A percentile compares a stretch with the other conserved stretches of the same genome.
These are phyloP conservation scores for Shargacucullia verbasci DNA, from an alignment of 2,888 invertebrate species.

Conservation along the genomic window DNA sequence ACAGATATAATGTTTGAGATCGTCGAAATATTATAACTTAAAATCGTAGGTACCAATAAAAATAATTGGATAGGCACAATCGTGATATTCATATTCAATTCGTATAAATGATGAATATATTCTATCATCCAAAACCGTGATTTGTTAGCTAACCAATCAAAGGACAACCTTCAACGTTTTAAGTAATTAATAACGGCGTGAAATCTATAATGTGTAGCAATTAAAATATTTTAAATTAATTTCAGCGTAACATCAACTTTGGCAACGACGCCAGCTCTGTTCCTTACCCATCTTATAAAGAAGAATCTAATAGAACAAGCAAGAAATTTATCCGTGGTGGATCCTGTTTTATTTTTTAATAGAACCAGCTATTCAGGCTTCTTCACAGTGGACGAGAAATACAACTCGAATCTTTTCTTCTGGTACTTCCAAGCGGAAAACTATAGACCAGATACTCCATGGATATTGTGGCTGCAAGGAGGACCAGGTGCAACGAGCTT, in stretches of 20 bases:
- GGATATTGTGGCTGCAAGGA: conserved; percentile 96
- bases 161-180: neutral
- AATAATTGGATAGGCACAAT: conserved; percentile 20
- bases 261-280: conserved; percentile 63
- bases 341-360: conserved; percentile 71
- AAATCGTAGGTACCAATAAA: conserved; percentile 31
- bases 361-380: conserved; percentile 85
- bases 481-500: conserved; percentile 93
- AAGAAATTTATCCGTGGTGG: conserved; percentile 67
- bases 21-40: conserved; percentile 22
- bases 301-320: conserved; percentile 67
- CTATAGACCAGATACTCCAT: conserved; percentile 86
- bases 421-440: conserved; percentile 93
- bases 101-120: no score
- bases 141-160: conserved; percentile 4
- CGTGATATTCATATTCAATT: conserved; percentile 10
- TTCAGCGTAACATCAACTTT: conserved; percentile 56
- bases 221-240: conserved; percentile 27
- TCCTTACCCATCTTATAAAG: conserved; percentile 73
- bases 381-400: conserved; percentile 91
- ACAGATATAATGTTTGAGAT: conserved; percentile 26
- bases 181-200: conserved; percentile 7
- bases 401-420: conserved; percentile 94
- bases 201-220: conserved; percentile 29
- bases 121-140: neutral